phyloP scores from a whole-genome alignment of 2,888 invertebrate species.

The Smittia sp. region DNA sequence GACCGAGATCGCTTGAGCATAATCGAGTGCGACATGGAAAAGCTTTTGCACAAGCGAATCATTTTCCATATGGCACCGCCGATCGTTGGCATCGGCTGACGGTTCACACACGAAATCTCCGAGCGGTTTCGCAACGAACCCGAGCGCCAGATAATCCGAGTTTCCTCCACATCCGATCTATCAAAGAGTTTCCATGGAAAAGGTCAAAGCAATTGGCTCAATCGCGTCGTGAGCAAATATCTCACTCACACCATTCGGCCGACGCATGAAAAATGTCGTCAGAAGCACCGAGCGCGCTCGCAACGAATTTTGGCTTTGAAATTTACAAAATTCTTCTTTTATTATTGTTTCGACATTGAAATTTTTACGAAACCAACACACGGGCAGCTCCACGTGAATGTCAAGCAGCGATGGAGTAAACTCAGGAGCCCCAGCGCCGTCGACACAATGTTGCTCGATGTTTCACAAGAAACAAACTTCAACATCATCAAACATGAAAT shows the following conservation, averaged over 20 bases:
- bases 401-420: neutral
- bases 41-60: too few relatives aligned
- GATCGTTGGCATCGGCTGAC: too few relatives aligned
- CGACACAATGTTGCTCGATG: neutral
- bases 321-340: conserved; percentile 6
- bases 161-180: conserved; percentile 11
- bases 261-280: neutral
- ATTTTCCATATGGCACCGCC: too few relatives aligned
- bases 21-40: too few relatives aligned
- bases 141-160: neutral
- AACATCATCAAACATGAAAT: conserved; percentile 9
- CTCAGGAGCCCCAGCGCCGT: neutral
- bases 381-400: neutral
- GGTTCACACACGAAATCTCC: too few relatives aligned
- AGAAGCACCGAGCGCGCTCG: neutral
- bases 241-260: neutral
- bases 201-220: conserved; percentile 3
- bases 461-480: neutral
- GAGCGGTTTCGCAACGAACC: neutral
- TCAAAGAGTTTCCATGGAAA: neutral
- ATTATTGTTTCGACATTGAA: conserved; percentile 9
- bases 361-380: conserved; percentile 8
- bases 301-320: conserved; percentile 12
- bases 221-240: neutral
- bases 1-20: too few relatives aligned